Evolutionary conservation across 2,888 invertebrate species (phyloP).

Genomic region (Cynaeus angustus): DNA sequence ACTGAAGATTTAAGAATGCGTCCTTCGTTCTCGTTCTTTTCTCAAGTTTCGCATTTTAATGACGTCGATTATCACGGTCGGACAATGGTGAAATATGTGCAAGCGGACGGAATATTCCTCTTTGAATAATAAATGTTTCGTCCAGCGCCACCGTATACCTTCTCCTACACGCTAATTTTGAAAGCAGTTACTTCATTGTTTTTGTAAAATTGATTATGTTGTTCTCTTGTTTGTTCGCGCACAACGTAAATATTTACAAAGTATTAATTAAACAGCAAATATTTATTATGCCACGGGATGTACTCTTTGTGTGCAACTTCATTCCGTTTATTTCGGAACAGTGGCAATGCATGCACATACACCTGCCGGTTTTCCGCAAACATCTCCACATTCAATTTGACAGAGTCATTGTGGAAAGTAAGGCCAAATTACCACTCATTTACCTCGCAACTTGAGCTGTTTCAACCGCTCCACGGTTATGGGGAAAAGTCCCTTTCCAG

Average conservation of each 20-base stretch:
- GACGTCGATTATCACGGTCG: conserved; percentile 21
- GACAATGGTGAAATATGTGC: conserved; percentile 10
- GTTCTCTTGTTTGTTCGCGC: conserved; percentile 37
- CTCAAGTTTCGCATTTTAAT: conserved; percentile 39
- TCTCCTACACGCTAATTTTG: conserved; percentile 26
- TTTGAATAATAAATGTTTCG: conserved; percentile 13
- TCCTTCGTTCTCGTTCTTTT: conserved; percentile 36
- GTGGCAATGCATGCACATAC: conserved; percentile 25
- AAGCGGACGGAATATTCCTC: background rate
- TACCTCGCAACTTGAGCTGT: conserved; percentile 33
- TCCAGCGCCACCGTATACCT: conserved; percentile 5
- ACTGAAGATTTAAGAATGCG: conserved; percentile 39
- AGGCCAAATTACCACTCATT: conserved; percentile 39
- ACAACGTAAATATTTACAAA: conserved; percentile 44
- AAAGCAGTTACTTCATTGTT: conserved; percentile 38
- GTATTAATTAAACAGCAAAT: conserved; percentile 48
- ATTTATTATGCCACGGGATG: conserved; percentile 38
- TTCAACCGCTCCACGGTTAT: conserved; percentile 19
- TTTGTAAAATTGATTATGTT: conserved; percentile 44
- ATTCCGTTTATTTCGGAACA: conserved; percentile 22
- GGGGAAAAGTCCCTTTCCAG: conserved; percentile 21
- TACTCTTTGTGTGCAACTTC: conserved; percentile 28
- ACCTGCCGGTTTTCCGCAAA: conserved; percentile 39
- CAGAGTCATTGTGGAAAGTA: conserved; percentile 26
- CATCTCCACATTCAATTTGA: conserved; percentile 33